Evolutionary conservation across 1,140 invertebrate species (phyloP), one percentile per base, ranked within the genome.

Genomic region (Cotesia vestalis): DNA sequence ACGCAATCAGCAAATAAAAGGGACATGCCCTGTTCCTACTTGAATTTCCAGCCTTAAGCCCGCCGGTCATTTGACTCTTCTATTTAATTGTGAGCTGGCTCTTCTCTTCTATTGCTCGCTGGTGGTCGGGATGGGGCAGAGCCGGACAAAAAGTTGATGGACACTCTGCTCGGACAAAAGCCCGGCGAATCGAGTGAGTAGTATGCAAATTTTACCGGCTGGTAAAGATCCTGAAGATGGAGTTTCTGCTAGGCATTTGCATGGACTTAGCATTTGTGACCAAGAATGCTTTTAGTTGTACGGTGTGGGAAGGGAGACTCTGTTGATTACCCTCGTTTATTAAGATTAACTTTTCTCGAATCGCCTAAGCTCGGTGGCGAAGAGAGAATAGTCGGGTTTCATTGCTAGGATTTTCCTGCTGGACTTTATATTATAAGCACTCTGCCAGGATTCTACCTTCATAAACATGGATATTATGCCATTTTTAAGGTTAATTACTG

Each of bases 1-100:
- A 83, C 81, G 85, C 84, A 87, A 86, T 87, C 84, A 86, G 85
- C 86, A 86, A 86, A 87, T 87, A 87, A 87, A 87, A 86, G 83
- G 83, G 82, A 59, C 71, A 78, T 77, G 78, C 82, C 78, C 79
- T 81, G 60, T 35, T 51, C 35, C 17, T 40, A 6, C 51, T 53
- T 36, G 27, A 4, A 27, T 46, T 55, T 20, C n/a, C 75, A 72
- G 79, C 80, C 80, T 85, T 86, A 84, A 78, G 85, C 80, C 81
- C 74, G 81, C 79, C 84, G 85, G 86, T 86, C 84, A 87, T 86
- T 87, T 86, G 86, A 86, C 83, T 85, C 83, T 82, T 78, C 81
- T 84, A 79, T 82, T 80, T 82, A 81, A 75, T 81, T 79, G 78
- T 79, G 76, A 75, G 77, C 79, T 72, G 69, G 62, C n/a, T 46